Percentiles rank a stretch among this genome's conserved stretches.
Evolutionary conservation across 2,113 vertebrate genomes (phyloP).

Genomic region (Romanogobio albipinnatus): DNA sequence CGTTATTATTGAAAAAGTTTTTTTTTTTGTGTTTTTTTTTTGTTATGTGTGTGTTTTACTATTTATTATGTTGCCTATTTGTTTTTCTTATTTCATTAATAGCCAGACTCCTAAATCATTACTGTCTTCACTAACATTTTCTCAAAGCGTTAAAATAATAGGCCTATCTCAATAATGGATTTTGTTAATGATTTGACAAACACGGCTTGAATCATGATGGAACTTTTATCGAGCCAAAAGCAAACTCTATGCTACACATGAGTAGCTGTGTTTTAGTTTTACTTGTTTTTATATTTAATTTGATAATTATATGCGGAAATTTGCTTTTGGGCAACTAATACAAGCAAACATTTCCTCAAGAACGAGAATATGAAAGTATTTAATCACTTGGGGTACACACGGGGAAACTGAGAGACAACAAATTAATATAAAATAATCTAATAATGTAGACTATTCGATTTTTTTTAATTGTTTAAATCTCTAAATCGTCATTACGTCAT

Average conservation of each 20-base stretch:
- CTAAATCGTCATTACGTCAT: neutral
- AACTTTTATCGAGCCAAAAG: constrained; percentile 76
- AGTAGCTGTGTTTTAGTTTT: constrained; percentile 77
- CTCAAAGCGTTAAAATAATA: constrained; percentile 67
- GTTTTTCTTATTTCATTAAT: constrained; percentile 44
- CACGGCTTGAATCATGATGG: constrained; percentile 73
- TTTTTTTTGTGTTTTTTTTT: neutral
- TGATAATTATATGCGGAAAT: constrained; percentile 64
- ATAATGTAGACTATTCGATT: neutral
- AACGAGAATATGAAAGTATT: neutral
- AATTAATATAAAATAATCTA: neutral
- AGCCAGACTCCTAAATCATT: constrained; percentile 67
- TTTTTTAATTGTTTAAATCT: neutral
- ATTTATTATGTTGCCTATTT: neutral
- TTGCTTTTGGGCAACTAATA: constrained; percentile 32
- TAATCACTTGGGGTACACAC: neutral
- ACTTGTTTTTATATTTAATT: constrained; percentile 80
- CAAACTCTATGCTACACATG: constrained; percentile 73
- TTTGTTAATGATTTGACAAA: constrained; percentile 73
- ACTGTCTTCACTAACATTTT: constrained; percentile 48
- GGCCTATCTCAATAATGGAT: constrained; percentile 65
- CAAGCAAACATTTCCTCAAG: neutral
- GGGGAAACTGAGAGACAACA: neutral
- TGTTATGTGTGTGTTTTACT: neutral
- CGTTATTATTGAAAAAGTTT: neutral